Percentiles rank a stretch among this genome's conserved stretches.
Evolutionary conservation across 2,113 vertebrate genomes (phyloP).

Genomic region (Chrysochloris asiatica): DNA sequence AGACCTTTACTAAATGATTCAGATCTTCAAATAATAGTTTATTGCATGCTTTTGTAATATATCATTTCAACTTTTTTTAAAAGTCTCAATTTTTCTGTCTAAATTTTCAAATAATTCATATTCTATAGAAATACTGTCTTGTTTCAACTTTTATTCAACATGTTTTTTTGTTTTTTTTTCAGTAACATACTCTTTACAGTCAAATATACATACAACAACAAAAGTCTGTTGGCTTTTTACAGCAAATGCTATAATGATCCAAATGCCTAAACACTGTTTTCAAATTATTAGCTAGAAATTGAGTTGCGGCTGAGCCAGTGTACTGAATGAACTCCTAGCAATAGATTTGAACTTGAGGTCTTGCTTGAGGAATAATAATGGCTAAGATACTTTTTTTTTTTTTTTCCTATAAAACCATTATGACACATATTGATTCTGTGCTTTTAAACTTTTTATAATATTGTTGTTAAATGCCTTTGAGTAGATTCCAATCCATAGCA

Average conservation of each 20-base stretch:
- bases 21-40: not conserved
- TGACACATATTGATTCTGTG: too few relatives aligned
- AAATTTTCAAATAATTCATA: not conserved
- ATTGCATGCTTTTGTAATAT: not conserved
- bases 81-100: not conserved
- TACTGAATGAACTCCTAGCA: not conserved
- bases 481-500: too few relatives aligned
- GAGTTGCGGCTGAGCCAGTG: not conserved
- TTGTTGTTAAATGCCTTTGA: too few relatives aligned
- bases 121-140: not conserved
- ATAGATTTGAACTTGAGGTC: slow-evolving; percentile 5
- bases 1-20: slow-evolving; percentile 26
- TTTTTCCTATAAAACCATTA: not conserved
- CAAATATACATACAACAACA: not conserved
- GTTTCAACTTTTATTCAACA: not conserved
- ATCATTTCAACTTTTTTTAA: slow-evolving; percentile 37
- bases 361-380: not conserved
- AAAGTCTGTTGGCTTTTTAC: not conserved
- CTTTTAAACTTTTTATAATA: too few relatives aligned
- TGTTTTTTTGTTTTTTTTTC: too few relatives aligned
- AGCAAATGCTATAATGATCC: not conserved
- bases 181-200: too few relatives aligned
- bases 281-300: not conserved
- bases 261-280: not conserved
- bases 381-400: not conserved